Conservation (phyloP, 2,113 vertebrate species). For the Vombatus ursinus region DNA sequence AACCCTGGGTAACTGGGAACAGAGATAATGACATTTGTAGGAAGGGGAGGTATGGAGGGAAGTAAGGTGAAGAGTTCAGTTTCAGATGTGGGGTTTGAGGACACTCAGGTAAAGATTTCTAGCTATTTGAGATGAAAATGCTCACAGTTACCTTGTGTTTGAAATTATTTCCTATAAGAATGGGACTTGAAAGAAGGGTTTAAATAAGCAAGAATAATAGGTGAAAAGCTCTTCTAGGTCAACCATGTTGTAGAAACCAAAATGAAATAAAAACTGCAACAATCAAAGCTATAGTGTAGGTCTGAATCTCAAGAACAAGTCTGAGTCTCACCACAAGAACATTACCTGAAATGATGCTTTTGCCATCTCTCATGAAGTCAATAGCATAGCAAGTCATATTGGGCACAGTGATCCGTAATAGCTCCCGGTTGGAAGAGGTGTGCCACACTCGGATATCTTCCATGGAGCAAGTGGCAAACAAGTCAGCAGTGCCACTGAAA, state of each 20-base stretch:
- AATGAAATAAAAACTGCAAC: background rate
- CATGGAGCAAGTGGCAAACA: slow-evolving; percentile 92
- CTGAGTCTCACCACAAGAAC: rapidly evolving
- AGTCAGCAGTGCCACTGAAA: slow-evolving; percentile 87
- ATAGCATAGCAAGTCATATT: slow-evolving; percentile 90
- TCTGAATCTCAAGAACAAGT: rapidly evolving
- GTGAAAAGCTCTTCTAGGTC: background rate
- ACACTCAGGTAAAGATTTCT: background rate
- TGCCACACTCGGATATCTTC: slow-evolving; percentile 93
- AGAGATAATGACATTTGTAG: background rate
- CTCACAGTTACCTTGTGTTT: background rate
- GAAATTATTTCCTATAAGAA: background rate
- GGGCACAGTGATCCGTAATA: slow-evolving; percentile 88
- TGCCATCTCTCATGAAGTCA: slow-evolving; percentile 89
- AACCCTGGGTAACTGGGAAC: background rate
- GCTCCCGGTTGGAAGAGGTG: slow-evolving; percentile 85
- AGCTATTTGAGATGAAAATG: slow-evolving; percentile 7
- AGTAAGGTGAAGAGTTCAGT: background rate
- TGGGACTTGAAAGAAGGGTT: background rate
- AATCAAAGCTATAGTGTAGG: background rate
- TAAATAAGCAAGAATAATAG: background rate
- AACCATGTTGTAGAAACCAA: rapidly evolving
- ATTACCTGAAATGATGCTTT: slow-evolving; percentile 92
- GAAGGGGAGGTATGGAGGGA: background rate
- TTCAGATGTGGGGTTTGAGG: background rate